Conservation (phyloP, 2,888 invertebrate genomes). For the Diarsia dahlii region DNA sequence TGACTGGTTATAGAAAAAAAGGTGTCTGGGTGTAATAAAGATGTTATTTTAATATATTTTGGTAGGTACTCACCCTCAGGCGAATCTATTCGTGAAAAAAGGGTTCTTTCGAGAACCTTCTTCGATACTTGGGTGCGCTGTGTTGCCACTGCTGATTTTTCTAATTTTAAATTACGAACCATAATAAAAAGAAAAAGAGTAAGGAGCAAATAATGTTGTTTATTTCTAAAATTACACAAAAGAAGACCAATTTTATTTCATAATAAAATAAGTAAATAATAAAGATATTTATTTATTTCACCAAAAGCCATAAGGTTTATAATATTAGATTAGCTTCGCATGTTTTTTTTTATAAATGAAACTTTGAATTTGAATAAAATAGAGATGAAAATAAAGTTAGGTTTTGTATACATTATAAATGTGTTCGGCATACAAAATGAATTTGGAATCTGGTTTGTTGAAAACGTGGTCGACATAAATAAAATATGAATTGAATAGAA, state of each 20-base stretch:
- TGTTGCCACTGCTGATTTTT: slow-evolving; percentile 24
- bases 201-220: neutral
- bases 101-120: slow-evolving; percentile 59
- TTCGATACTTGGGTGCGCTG: slow-evolving; percentile 41
- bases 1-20: slow-evolving; percentile 49
- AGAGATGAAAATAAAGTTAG: neutral
- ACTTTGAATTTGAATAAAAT: slow-evolving; percentile 13
- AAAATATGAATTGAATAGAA: neutral
- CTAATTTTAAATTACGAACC: neutral
- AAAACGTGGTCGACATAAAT: neutral
- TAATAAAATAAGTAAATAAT: neutral
- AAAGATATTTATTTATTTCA: too few relatives aligned
- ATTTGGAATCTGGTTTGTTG: neutral
- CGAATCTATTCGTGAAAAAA: slow-evolving; percentile 71
- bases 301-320: neutral
- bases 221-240: neutral
- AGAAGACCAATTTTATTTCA: neutral
- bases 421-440: slow-evolving; percentile 5
- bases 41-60: slow-evolving; percentile 64
- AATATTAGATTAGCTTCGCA: neutral
- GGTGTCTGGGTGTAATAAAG: slow-evolving; percentile 69
- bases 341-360: neutral
- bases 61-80: slow-evolving; percentile 57
- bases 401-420: neutral
- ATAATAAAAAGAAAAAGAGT: neutral